Evolutionary conservation across 2,113 vertebrate genomes (phyloP), one percentile per base, ranked within the genome.

Genomic region (Anseranas semipalmata): DNA sequence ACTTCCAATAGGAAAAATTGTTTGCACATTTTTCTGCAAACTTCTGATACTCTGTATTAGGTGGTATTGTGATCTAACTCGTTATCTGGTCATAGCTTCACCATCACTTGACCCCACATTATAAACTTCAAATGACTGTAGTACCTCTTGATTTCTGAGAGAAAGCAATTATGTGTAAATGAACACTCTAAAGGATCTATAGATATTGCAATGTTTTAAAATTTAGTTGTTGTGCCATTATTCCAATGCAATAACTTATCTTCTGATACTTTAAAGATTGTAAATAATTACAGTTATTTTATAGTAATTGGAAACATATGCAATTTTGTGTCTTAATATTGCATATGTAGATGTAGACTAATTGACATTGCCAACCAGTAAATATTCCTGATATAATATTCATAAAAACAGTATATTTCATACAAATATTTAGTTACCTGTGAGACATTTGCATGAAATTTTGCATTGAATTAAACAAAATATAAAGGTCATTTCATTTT

Each of bases 301-400:
- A 65, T 46, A 59, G 53, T 90, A 95, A 96, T 53, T 89, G 84
- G 83, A 93, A 95, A 88, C 15, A n/a, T 90, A 89, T 3, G 43
- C 45, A 79, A 68, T 94, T 97, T 93, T 89, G n/a, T 80, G 46
- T 73, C 62, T 90, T 96, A 96, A 96, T 88, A 76, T 46, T 92
- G 56, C 84, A 86, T 88, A 78, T 85, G 87, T 97, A 96, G 96
- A 94, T 87, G 95, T 17, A 92, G 37, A 59, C 28, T 97, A 94
- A 94, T 89, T 96, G 85, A 95, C 96, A 97, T 82, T 87, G 60
- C 46, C 60, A 94, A 65, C 91, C 85, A 97, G 95, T 91, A 93
- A 96, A 82, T 70, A 50, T 74, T 91, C 25, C 10, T 84, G 84
- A 74, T 89, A 93, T 58, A 92, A 87, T 92, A 91, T 84, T 87